Percentiles rank a stretch among this genome's conserved stretches.
These are phyloP conservation scores for Mormyrus iriodes DNA, from an alignment of 2,113 vertebrate genomes.

Conservation along the genomic window DNA sequence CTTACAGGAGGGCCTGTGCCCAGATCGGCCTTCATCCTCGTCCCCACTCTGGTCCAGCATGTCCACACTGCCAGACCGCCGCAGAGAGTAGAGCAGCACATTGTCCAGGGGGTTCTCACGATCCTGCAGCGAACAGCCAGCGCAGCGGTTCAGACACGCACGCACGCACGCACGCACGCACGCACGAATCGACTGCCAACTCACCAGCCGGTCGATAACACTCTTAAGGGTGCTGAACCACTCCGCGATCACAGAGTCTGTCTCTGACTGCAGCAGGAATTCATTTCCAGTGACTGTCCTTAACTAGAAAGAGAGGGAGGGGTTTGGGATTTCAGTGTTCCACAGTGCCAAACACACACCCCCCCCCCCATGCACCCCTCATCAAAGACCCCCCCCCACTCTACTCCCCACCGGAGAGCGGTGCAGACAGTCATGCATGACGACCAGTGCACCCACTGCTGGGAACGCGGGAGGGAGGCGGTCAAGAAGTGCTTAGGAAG, in stretches of 20 bases:
- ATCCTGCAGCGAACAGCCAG: slow-evolving; percentile 59
- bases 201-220: slow-evolving; percentile 77
- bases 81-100: slow-evolving; percentile 66
- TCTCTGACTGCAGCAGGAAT: slow-evolving; percentile 84
- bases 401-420: no score
- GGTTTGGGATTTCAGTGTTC: not conserved
- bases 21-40: slow-evolving; percentile 54
- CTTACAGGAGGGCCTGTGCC: slow-evolving; percentile 53
- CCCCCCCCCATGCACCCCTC: not conserved
- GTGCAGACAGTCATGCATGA: not conserved
- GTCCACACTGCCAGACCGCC: slow-evolving; percentile 58
- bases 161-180: not conserved
- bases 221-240: slow-evolving; percentile 75
- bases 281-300: slow-evolving; percentile 82
- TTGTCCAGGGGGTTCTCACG: slow-evolving; percentile 79
- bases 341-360: not conserved
- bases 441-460: not conserved
- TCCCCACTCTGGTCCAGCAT: slow-evolving; percentile 76
- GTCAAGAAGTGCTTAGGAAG: not conserved
- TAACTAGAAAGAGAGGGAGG: slow-evolving; percentile 54
- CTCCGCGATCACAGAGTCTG: slow-evolving; percentile 68
- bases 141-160: not conserved
- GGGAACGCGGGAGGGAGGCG: not conserved
- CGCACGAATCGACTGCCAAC: slow-evolving; percentile 22
- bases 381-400: not conserved